Percentiles rank a stretch among this genome's conserved stretches.
Conservation (phyloP, 2,113 vertebrate species). For the Petrocephalus microphthalmus region DNA sequence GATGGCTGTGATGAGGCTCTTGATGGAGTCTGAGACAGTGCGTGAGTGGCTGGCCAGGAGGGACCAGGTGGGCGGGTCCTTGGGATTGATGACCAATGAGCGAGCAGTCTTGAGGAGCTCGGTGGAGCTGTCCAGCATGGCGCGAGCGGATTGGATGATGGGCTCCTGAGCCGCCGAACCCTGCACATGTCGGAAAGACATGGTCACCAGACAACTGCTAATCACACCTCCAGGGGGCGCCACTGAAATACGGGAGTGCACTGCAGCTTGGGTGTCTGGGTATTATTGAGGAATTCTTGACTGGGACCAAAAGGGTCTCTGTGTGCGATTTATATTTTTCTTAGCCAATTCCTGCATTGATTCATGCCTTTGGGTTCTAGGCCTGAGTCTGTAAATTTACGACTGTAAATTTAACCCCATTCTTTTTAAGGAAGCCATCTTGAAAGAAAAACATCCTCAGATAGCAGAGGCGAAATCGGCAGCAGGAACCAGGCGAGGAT, state of each 20-base stretch:
- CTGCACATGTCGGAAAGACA: constrained; percentile 47
- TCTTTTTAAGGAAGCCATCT: neutral
- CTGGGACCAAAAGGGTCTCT: neutral
- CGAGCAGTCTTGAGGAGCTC: constrained; percentile 85
- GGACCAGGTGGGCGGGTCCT: constrained; percentile 95
- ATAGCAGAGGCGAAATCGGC: neutral
- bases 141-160: constrained; percentile 83
- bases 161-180: constrained; percentile 91
- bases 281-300: neutral
- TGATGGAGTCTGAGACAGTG: constrained; percentile 95
- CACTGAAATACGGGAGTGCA: neutral
- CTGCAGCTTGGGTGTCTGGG: neutral
- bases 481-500: neutral
- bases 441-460: neutral
- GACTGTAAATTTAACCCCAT: neutral
- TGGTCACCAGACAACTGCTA: neutral
- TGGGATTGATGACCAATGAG: constrained; percentile 91
- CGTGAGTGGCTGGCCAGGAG: constrained; percentile 92
- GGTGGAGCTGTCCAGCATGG: constrained; percentile 93
- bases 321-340: neutral
- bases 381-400: too few species aligned
- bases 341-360: neutral
- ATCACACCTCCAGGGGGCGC: neutral
- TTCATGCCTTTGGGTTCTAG: constrained; percentile 40
- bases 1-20: constrained; percentile 96